Conservation (phyloP, 2,113 vertebrate genomes). For the Riparia riparia region DNA sequence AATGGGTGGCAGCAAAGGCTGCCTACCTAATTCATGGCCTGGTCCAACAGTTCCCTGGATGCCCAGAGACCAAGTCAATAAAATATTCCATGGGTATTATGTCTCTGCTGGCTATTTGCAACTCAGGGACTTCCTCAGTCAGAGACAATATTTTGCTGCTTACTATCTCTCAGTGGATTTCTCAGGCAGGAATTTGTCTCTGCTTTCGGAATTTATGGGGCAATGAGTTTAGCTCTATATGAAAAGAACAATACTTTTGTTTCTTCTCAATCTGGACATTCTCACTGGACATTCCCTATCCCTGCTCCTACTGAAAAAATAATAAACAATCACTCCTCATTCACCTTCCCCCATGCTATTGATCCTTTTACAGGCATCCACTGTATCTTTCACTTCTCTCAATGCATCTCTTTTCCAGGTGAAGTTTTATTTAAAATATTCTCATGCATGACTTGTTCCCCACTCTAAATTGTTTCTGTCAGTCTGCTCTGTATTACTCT, state of each 20-base stretch:
- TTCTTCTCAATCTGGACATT: neutral
- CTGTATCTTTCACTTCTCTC: neutral
- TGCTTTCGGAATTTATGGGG: neutral
- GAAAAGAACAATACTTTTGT: neutral
- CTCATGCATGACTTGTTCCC: neutral
- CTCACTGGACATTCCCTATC: neutral
- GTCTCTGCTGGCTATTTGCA: neutral
- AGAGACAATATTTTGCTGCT: neutral
- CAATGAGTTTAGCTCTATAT: neutral
- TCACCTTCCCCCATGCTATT: neutral
- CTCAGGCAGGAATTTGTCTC: neutral
- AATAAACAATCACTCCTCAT: neutral
- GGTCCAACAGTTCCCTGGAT: neutral
- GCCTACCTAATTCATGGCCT: neutral
- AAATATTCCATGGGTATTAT: rapidly evolving
- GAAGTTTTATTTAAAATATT: neutral
- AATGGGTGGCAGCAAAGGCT: neutral
- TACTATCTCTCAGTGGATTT: neutral
- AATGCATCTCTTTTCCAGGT: neutral
- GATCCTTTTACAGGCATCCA: neutral
- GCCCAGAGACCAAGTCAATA: neutral
- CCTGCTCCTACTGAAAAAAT: neutral
- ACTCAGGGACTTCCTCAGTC: neutral
- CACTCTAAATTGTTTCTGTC: neutral
- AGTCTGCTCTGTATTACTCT: neutral